A percentile compares a stretch with the other conserved stretches of the same genome.
phyloP scores from a whole-genome alignment of 2,888 invertebrate genomes.

The Phytoseiulus persimilis region DNA sequence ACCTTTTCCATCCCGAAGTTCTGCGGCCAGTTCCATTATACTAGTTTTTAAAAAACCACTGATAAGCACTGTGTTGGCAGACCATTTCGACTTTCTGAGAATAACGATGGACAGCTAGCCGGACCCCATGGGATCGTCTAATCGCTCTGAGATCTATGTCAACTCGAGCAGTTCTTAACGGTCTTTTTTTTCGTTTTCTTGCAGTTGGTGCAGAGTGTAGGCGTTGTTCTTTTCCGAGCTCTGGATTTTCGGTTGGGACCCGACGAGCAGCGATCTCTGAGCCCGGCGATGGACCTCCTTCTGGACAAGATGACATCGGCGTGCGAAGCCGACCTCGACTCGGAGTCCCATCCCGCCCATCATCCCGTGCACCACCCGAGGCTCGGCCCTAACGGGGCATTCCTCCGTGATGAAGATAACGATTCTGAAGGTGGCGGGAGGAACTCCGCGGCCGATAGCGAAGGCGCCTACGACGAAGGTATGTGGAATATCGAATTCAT shows the following conservation, averaged over 20 bases:
- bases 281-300: conserved; percentile 72
- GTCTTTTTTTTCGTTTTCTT: conserved; percentile 47
- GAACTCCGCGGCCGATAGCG: conserved; percentile 34
- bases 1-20: not conserved
- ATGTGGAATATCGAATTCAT: not conserved
- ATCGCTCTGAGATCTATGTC: not conserved
- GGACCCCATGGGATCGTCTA: not conserved
- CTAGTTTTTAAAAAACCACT: not conserved
- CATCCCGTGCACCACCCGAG: not conserved
- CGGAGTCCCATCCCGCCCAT: not conserved
- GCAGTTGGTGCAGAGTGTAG: conserved; percentile 70
- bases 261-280: conserved; percentile 76
- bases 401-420: conserved; percentile 33
- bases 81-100: not conserved
- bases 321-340: conserved; percentile 51
- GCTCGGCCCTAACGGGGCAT: not conserved
- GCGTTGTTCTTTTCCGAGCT: conserved; percentile 74
- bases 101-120: not conserved
- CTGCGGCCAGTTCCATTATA: not conserved
- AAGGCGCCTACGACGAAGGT: conserved; percentile 36
- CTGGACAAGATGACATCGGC: conserved; percentile 75
- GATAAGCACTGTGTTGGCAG: not conserved
- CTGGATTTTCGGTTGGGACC: conserved; percentile 77
- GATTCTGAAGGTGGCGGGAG: conserved; percentile 31
- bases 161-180: not conserved